Evolutionary conservation across 2,113 vertebrate species (phyloP), one percentile per base, ranked within the genome.

Genomic region (Mustelus asterias): DNA sequence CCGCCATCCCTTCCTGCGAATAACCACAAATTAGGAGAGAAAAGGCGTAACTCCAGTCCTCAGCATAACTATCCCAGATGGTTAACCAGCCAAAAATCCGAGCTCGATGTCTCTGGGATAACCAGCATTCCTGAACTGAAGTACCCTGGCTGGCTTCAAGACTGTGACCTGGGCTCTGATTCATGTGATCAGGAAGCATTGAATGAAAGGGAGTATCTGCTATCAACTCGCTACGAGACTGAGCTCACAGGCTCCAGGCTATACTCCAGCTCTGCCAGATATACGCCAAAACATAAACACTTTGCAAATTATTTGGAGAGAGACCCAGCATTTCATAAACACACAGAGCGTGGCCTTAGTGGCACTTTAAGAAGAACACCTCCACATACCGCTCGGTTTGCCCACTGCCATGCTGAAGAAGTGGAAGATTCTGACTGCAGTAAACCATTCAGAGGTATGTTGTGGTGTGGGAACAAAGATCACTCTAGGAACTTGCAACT

Each of bases 21-120:
- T 44, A 78, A 96, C 14, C 86, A 94, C 0, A 60, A 90, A 96
- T 92, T 96, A 13, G 95, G 96, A 95, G 96, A 97, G 41, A 88
- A 41, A 33, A 29, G 1, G 13, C 92, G 76, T 44, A 78, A 96
- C 18, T 10, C 95, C 5, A 44, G 0, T 76, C 54, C 96, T 95
- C 96, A 95, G 95, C 97, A 97, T 89, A 97, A 97, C 96, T 98
- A 98, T 95, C 98, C 98, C 8, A 97, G 98, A 92, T 98, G 98
- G 98, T 96, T 98, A 83, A 98, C 98, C 44, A 97, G 97, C 96
- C 97, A 97, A 96, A 98, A 97, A 96, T 97, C 98, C 0, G 97
- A 98, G 7, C 96, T 98, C 94, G 97, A 97, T 63, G 96, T 98
- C 83, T 98, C 98, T 0, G 98, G 97, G 2, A 96, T 98, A 96